Base-by-base conservation (phyloP, 1,140 invertebrate genomes). In the Atta colombica region DNA sequence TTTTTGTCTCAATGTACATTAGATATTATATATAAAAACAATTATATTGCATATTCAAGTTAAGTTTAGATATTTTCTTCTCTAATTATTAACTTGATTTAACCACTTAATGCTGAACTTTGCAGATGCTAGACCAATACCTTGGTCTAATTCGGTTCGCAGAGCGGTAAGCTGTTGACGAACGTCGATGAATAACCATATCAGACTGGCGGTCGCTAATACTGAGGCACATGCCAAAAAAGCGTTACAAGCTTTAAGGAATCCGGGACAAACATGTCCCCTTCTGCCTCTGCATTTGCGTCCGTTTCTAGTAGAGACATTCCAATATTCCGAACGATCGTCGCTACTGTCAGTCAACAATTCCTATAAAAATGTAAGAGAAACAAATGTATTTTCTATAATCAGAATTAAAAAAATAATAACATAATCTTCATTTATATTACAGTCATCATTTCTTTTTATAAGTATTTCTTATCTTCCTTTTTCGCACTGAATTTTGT, bases 141-240 rank as follows among this genome's bases (percentile, higher is more conserved):
- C 97, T 97, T 96, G 96, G 92, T 97, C 96, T 92, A 97, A 96
- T 92, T 97, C 96, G 61, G 95, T 96, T 86, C 97, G 95, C 7
- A 97, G 95, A 8, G 96, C 96, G 12, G 96, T 96, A 74, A 97
- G 96, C 93, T 97, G 97, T 85, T 97, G 95, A 89, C 97, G 95
- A 45, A 97, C 96, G 90, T 97, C 97, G 51, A 97, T 96, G 92
- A 97, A 97, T 4, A 97, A 95, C 96, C 97, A 97, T 81, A 97
- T 95, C 55, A 97, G 96, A 58, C 96, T 96, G 25, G 96, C 96
- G 10, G 97, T 97, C 49, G 96, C 96, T 3, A 97, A 95, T n/a
- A 97, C 95, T 87, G 96, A 96, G 4, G 96, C 96, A 88, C 97
- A 96, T 39, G 96, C 95, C 6, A 97, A 95, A 82, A 97, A 95